phyloP scores from a whole-genome alignment of 2,113 vertebrate species.

The Chrysochloris asiatica region DNA sequence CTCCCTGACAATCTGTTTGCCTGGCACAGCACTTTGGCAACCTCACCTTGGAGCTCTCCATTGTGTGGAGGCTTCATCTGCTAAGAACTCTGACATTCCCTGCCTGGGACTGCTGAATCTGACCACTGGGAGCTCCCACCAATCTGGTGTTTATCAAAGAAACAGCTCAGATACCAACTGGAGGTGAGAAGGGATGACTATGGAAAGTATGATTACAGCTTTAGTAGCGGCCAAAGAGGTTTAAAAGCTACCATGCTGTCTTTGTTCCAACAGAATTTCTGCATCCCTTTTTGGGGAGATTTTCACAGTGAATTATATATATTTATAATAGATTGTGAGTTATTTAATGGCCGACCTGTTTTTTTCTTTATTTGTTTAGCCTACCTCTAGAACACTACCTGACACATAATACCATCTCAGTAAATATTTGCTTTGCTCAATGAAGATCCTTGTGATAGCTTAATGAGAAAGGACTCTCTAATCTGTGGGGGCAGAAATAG shows the following conservation, averaged over 20 bases:
- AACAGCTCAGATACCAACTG: not conserved
- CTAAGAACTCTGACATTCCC: not conserved
- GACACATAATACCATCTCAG: not conserved
- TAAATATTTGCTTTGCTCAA: too few relatives aligned
- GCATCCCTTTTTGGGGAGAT: not conserved
- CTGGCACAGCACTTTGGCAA: not conserved
- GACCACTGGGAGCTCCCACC: not conserved
- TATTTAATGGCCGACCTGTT: accelerated
- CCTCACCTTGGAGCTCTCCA: not conserved
- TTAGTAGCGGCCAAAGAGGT: not conserved
- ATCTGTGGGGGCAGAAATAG: not conserved
- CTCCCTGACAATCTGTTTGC: not conserved
- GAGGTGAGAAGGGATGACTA: not conserved
- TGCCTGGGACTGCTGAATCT: not conserved
- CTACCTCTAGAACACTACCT: not conserved
- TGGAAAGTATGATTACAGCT: accelerated
- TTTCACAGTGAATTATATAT: not conserved
- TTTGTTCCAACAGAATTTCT: not conserved
- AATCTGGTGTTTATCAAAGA: not conserved
- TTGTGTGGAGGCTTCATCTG: not conserved
- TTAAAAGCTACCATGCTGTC: not conserved
- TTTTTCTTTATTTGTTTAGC: not conserved
- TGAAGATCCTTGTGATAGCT: not conserved
- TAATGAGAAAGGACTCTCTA: not conserved
- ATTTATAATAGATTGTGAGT: not conserved